phyloP scores from a whole-genome alignment of 35 echinoderm and acorn worm species.

The Chiridota heheva region DNA sequence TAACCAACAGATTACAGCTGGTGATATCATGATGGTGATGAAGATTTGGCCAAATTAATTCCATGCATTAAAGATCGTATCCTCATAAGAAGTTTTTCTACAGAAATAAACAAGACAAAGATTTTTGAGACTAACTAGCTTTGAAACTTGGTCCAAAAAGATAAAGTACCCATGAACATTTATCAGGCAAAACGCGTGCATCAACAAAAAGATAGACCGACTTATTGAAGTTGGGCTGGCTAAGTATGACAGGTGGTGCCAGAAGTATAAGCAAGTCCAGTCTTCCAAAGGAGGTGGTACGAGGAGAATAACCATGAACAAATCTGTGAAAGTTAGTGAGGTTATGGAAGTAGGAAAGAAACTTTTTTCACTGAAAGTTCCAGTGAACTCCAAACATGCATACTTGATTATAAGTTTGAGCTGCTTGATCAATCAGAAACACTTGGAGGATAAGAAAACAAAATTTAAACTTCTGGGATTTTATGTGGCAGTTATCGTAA shows the following conservation, averaged over 20 bases:
- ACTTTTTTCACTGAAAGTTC: neutral
- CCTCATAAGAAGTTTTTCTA: no score
- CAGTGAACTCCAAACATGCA: neutral
- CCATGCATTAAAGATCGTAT: no score
- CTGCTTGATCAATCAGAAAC: neutral
- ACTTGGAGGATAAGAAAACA: slow-evolving; percentile 17
- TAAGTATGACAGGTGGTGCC: neutral
- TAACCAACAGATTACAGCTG: no score
- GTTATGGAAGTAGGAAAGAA: slow-evolving; percentile 5
- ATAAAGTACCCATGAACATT: no score
- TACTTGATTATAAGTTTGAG: slow-evolving; percentile 7
- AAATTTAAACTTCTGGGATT: slow-evolving; percentile 30
- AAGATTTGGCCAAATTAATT: no score
- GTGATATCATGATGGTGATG: no score
- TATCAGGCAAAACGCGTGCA: no score
- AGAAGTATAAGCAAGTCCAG: neutral
- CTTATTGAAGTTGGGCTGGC: neutral
- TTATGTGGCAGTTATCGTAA: neutral
- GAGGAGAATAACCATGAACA: neutral
- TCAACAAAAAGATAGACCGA: neutral
- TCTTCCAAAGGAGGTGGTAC: neutral
- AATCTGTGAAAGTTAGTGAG: neutral
- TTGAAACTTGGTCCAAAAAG: no score
- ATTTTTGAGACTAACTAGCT: no score
- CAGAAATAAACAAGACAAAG: no score